Evolutionary conservation across 2,888 invertebrate genomes (phyloP).

Genomic region (Orthosia gracilis): DNA sequence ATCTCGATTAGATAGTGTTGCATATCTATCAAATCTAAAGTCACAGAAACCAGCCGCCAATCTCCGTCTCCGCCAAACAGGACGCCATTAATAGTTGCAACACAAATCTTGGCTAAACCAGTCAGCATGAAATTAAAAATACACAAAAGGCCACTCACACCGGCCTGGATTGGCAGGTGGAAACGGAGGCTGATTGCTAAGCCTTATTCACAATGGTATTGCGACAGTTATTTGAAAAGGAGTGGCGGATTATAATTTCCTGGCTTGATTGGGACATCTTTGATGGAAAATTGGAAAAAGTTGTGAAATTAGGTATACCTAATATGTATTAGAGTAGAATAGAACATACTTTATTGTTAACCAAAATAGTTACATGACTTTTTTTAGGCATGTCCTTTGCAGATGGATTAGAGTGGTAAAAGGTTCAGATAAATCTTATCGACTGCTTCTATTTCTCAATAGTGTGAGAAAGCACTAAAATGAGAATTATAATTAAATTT

Average conservation of each 20-base stretch:
- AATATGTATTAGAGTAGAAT: too few relatives aligned
- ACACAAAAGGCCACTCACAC: slow-evolving; percentile 54
- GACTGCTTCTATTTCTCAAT: not conserved
- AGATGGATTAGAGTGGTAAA: not conserved
- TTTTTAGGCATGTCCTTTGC: not conserved
- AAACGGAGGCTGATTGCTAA: slow-evolving; percentile 66
- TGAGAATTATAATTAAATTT: not conserved
- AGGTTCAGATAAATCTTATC: not conserved
- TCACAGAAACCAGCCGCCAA: slow-evolving; percentile 46
- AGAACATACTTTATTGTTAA: too few relatives aligned
- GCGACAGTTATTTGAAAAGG: slow-evolving; percentile 43
- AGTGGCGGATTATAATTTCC: slow-evolving; percentile 36
- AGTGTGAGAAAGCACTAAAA: not conserved
- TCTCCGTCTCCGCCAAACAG: slow-evolving; percentile 38
- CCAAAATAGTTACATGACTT: too few relatives aligned
- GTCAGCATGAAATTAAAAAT: slow-evolving; percentile 75
- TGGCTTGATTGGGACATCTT: slow-evolving; percentile 18
- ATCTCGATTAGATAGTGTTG: not conserved
- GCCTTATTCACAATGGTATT: slow-evolving; percentile 49
- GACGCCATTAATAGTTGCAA: slow-evolving; percentile 60
- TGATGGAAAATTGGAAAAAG: not conserved
- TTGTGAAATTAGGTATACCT: too few relatives aligned
- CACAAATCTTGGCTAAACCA: slow-evolving; percentile 54
- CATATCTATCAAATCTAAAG: slow-evolving; percentile 1
- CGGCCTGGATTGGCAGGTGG: slow-evolving; percentile 57